A percentile compares a stretch with the other conserved stretches of the same genome.
Conservation (phyloP, 2,797 vertebrate species). For the Decapterus maruadsi region DNA sequence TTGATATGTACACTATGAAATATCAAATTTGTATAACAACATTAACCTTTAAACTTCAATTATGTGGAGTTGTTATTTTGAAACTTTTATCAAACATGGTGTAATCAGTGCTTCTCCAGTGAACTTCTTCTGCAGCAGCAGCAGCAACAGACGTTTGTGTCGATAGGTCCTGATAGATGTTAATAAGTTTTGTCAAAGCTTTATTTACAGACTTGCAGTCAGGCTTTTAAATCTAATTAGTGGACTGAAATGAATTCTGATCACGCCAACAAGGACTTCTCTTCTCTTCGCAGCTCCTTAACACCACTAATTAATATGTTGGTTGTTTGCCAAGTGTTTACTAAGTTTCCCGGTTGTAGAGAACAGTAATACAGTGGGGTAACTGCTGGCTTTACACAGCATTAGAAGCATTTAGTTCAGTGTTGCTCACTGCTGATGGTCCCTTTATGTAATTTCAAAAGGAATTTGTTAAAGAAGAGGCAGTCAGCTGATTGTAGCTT, state of each 20-base stretch:
- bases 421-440: background rate
- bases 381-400: background rate
- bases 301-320: slow-evolving; percentile 32
- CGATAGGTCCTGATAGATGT: slow-evolving; percentile 6
- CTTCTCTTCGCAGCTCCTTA: slow-evolving; percentile 15
- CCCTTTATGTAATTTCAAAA: too few species aligned
- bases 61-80: background rate
- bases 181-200: slow-evolving; percentile 38
- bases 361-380: background rate
- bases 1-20: background rate
- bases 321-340: slow-evolving; percentile 19
- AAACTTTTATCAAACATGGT: slow-evolving; percentile 10
- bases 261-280: slow-evolving; percentile 25
- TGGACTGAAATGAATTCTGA: slow-evolving; percentile 4
- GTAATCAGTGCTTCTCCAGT: background rate
- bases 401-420: background rate
- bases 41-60: background rate
- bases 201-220: slow-evolving; percentile 27
- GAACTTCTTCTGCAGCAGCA: slow-evolving; percentile 7
- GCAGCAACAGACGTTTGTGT: slow-evolving; percentile 12
- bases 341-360: background rate
- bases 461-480: background rate
- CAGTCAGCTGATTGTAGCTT: slow-evolving; percentile 9
- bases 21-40: background rate
- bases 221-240: slow-evolving; percentile 50